These are phyloP conservation scores for Megalops cyprinoides DNA, from an alignment of 2,797 vertebrate genomes.

Conservation along the genomic window DNA sequence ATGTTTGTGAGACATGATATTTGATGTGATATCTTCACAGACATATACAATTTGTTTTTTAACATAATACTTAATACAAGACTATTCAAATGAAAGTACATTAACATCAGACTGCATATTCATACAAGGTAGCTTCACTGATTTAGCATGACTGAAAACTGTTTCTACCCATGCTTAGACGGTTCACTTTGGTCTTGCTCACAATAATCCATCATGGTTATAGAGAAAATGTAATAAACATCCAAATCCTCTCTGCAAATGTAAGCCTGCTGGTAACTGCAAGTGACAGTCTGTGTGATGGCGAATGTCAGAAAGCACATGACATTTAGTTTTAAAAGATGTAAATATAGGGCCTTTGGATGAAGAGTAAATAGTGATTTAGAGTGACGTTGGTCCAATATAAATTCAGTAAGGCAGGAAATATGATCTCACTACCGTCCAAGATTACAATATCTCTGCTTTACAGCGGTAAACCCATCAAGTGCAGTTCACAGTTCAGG, in stretches of 20 bases:
- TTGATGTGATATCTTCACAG: not conserved
- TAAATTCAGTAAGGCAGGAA: slow-evolving; percentile 30
- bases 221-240: not conserved
- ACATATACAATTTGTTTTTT: not conserved
- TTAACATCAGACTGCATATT: not conserved
- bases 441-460: slow-evolving; percentile 13
- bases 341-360: not conserved
- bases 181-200: not conserved
- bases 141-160: too few species aligned
- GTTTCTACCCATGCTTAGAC: too few species aligned
- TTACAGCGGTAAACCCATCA: slow-evolving; percentile 30
- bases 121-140: not conserved
- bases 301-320: not conserved
- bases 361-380: not conserved
- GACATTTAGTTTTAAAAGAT: not conserved
- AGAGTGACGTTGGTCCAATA: slow-evolving; percentile 16
- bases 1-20: not conserved
- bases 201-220: not conserved
- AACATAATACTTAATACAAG: not conserved
- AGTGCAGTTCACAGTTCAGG: not conserved
- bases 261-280: not conserved
- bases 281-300: not conserved
- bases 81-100: not conserved
- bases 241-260: not conserved
- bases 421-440: slow-evolving; percentile 34